These are phyloP conservation scores for Hypsopygia costalis DNA, from an alignment of 2,888 invertebrate species.

Conservation along the genomic window DNA sequence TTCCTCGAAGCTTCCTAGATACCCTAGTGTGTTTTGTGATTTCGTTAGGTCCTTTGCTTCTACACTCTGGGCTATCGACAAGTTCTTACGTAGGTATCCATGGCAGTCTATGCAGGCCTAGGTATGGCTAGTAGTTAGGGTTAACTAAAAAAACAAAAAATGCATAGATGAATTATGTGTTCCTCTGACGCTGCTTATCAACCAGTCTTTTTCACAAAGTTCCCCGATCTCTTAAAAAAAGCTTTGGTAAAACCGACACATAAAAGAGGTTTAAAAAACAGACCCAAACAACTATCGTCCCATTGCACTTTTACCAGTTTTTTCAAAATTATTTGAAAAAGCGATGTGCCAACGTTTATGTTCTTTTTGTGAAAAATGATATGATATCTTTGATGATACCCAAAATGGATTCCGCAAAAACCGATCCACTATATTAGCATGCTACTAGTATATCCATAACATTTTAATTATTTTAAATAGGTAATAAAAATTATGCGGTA, in stretches of 20 bases:
- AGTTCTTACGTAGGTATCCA: no score
- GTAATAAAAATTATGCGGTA: conserved; percentile 9
- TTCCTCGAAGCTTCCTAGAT: no score
- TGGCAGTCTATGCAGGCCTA: no score
- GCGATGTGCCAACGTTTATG: conserved; percentile 10
- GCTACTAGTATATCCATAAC: conserved; percentile 10
- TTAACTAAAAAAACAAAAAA: no score
- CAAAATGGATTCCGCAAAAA: conserved; percentile 15
- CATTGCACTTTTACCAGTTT: conserved; percentile 10
- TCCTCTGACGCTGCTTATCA: not conserved
- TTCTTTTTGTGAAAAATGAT: conserved; percentile 13
- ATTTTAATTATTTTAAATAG: conserved; percentile 7
- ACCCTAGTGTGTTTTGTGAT: no score
- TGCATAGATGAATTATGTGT: not conserved
- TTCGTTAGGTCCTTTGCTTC: no score
- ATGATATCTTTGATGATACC: conserved; percentile 7
- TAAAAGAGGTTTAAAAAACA: conserved; percentile 10
- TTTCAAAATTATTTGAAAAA: conserved; percentile 14
- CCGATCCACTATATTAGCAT: not conserved
- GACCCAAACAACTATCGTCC: conserved; percentile 14
- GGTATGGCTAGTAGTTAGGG: no score
- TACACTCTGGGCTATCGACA: no score
- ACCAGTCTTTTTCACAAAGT: not conserved
- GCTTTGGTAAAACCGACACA: conserved; percentile 12
- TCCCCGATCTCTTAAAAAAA: conserved; percentile 12